A percentile compares a stretch with the other conserved stretches of the same genome.
Conservation (phyloP, 2,888 invertebrate species). For the Sceliomorpha sp. region DNA sequence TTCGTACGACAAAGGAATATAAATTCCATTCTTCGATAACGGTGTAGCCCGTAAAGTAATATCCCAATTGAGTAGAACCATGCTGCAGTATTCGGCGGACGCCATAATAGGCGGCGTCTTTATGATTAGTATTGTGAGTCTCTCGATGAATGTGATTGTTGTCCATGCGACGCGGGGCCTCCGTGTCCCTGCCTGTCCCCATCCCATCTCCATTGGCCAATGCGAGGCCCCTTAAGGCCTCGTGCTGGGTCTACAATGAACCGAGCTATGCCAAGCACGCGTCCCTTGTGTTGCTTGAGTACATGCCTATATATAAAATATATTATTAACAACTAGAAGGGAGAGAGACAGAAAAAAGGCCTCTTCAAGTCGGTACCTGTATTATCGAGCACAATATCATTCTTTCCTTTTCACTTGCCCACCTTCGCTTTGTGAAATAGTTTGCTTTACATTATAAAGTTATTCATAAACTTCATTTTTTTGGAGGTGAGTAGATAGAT, state of each 20-base stretch:
- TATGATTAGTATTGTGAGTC: slow-evolving; percentile 79
- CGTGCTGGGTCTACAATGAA: slow-evolving; percentile 75
- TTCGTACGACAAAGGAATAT: slow-evolving; percentile 59
- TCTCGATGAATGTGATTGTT: slow-evolving; percentile 79
- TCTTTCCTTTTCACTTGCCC: slow-evolving; percentile 43
- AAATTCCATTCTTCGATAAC: slow-evolving; percentile 54
- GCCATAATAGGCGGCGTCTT: slow-evolving; percentile 79
- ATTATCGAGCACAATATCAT: slow-evolving; percentile 59
- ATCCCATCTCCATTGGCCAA: slow-evolving; percentile 58
- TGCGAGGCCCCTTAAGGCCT: slow-evolving; percentile 65
- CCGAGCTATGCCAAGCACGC: slow-evolving; percentile 79
- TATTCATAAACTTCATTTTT: slow-evolving; percentile 14
- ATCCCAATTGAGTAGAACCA: slow-evolving; percentile 55
- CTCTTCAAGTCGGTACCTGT: slow-evolving; percentile 40
- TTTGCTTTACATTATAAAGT: slow-evolving; percentile 25
- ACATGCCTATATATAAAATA: slow-evolving; percentile 79
- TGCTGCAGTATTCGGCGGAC: slow-evolving; percentile 60
- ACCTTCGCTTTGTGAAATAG: slow-evolving; percentile 35
- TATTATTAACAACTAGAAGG: slow-evolving; percentile 76
- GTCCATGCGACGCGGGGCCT: slow-evolving; percentile 70
- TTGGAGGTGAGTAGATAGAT: too few species aligned
- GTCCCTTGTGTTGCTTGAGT: slow-evolving; percentile 73
- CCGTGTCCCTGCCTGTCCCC: slow-evolving; percentile 61
- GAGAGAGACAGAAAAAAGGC: slow-evolving; percentile 51
- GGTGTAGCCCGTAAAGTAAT: slow-evolving; percentile 46